phyloP scores from a whole-genome alignment of 2,888 invertebrate species.

The Lampropteryx suffumata region DNA sequence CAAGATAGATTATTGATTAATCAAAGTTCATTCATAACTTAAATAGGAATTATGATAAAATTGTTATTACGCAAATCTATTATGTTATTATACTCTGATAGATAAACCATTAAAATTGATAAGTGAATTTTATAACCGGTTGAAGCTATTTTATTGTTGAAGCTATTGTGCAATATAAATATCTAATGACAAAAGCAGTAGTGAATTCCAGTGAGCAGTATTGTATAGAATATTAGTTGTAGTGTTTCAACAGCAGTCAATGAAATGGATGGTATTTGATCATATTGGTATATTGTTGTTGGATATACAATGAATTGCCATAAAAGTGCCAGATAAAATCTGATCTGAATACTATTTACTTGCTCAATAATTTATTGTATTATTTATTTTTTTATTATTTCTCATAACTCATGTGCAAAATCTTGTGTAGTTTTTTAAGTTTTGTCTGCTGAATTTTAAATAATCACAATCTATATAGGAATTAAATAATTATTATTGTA shows the following conservation, averaged over 20 bases:
- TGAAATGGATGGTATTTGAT: too few species aligned
- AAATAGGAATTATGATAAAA: too few species aligned
- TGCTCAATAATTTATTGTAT: constrained; percentile 14
- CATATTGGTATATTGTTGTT: background rate
- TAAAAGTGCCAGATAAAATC: constrained; percentile 37
- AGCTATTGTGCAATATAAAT: too few species aligned
- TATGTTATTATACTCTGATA: too few species aligned
- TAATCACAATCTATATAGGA: background rate
- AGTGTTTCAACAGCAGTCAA: background rate
- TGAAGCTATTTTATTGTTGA: too few species aligned
- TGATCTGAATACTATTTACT: constrained; percentile 17
- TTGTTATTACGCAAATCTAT: too few species aligned
- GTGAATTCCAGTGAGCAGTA: too few species aligned
- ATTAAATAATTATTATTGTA: background rate
- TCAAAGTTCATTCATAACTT: too few species aligned
- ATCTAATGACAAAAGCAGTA: too few species aligned
- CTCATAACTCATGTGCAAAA: background rate
- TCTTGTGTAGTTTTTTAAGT: background rate
- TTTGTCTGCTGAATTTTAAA: background rate
- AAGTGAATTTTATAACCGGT: too few species aligned
- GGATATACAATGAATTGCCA: constrained; percentile 21
- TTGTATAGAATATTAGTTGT: background rate
- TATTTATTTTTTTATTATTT: background rate
- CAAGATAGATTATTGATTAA: too few species aligned
- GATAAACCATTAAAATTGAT: too few species aligned